Conservation (phyloP, 2,888 invertebrate species). For the Eretmocerus hayati region DNA sequence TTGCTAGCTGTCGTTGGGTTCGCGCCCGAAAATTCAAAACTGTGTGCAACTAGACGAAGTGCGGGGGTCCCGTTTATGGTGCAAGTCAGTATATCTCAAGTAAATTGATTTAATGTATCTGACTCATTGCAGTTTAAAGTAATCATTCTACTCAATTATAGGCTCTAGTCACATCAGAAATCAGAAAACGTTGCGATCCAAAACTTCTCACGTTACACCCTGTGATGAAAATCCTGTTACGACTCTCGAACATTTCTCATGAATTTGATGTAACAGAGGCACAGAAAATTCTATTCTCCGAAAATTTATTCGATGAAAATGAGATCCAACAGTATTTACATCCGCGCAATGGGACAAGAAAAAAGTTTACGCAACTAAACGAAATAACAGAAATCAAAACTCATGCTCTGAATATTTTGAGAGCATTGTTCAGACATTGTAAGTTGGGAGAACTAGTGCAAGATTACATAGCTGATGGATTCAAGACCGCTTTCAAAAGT, state of each 20-base stretch:
- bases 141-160: conserved; percentile 42
- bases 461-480: conserved; percentile 62
- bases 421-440: conserved; percentile 72
- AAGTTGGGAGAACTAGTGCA: conserved; percentile 62
- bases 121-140: neutral
- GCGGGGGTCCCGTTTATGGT: conserved; percentile 92
- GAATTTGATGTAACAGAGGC: conserved; percentile 24
- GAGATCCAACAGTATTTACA: conserved; percentile 12
- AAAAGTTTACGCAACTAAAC: conserved; percentile 4
- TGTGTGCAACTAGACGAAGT: conserved; percentile 81
- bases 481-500: conserved; percentile 61
- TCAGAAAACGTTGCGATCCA: conserved; percentile 53
- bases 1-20: conserved; percentile 52
- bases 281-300: conserved; percentile 28
- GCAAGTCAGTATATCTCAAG: conserved; percentile 57
- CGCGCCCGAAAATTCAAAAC: conserved; percentile 47
- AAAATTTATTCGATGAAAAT: conserved; percentile 23
- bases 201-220: conserved; percentile 37
- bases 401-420: conserved; percentile 81
- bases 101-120: neutral
- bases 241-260: conserved; percentile 30
- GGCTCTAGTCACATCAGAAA: conserved; percentile 71
- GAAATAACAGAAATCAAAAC: conserved; percentile 50
- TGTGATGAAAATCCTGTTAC: conserved; percentile 39
- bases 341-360: conserved; percentile 10